Conservation (phyloP, 1,140 invertebrate genomes). For the Drosophila paulistorum region DNA sequence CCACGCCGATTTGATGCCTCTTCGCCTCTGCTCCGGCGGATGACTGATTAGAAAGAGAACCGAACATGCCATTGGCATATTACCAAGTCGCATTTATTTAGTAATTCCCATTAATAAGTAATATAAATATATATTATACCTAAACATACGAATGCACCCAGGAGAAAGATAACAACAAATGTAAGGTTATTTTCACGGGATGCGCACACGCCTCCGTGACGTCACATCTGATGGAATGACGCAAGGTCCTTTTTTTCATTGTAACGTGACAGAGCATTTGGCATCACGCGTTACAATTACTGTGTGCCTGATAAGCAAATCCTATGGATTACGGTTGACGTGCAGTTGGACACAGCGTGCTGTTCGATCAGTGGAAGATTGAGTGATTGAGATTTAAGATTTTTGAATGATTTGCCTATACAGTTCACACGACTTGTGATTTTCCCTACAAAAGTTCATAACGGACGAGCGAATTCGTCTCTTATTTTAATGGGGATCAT, state of each 20-base stretch:
- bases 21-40: neutral
- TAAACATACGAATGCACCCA: slow-evolving; percentile 29
- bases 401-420: slow-evolving; percentile 7
- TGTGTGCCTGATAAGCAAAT: neutral
- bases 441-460: slow-evolving; percentile 5
- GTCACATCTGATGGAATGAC: slow-evolving; percentile 54
- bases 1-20: neutral
- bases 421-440: neutral
- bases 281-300: slow-evolving; percentile 30
- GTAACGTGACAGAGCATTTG: slow-evolving; percentile 26
- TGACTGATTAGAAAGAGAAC: slow-evolving; percentile 9
- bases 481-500: too few species aligned
- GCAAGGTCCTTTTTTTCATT: slow-evolving; percentile 20
- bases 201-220: slow-evolving; percentile 48
- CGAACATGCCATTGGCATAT: slow-evolving; percentile 18
- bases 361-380: neutral
- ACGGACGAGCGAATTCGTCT: too few species aligned
- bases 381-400: neutral
- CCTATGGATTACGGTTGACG: slow-evolving; percentile 25
- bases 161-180: neutral
- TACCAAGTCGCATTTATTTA: slow-evolving; percentile 7
- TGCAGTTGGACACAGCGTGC: slow-evolving; percentile 20
- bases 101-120: slow-evolving; percentile 17
- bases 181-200: slow-evolving; percentile 39
- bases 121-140: slow-evolving; percentile 17